Base-by-base conservation (phyloP, 2,888 invertebrate species). In the Empis livida region DNA sequence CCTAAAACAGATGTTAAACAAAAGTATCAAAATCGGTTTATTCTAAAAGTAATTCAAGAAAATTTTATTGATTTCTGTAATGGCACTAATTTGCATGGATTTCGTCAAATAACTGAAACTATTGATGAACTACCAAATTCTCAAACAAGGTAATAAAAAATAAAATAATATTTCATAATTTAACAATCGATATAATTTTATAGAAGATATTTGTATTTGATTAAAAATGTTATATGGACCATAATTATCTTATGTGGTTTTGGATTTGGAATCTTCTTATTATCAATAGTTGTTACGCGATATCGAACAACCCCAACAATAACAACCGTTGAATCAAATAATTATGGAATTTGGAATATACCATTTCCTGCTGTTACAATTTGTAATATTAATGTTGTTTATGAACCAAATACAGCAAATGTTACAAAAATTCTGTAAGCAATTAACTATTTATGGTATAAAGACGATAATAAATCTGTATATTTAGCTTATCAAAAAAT, bases 321-420 rank as follows among this genome's bases (percentile, higher is more conserved):
- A 8, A 59, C 58, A 10, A 57, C 56, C 11, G 73, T 74, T 53
- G 76, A 77, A 52, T 75, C 76, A 43, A 79, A 76, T 1, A 77
- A 79, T 57, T 72, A 75, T 46, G 75, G 78, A 1, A 78, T 80
- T 45, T 80, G 79, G 78, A 76, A 79, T 54, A 74, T 78, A 42
- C 74, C 76, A 0, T 81, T 80, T 61, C 80, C 81, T 9, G 77
- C 78, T 1, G 72, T 81, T 1, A 79, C 80, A 0, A 65, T 80
- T 46, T 81, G 81, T 57, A 72, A 77, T 56, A 63, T 77, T 42
- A 81, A 81, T 58, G 64, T 73, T 40, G 68, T 81, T 13, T 79
- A 79, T 0, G 68, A 64, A 27, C 67, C 57, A 40, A 71, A 70
- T 31, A 73, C 75, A 0, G 56, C 56, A 10, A 50, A 56, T 1